Conservation (phyloP, 1,140 invertebrate genomes). For the Paracyclopina nana region DNA sequence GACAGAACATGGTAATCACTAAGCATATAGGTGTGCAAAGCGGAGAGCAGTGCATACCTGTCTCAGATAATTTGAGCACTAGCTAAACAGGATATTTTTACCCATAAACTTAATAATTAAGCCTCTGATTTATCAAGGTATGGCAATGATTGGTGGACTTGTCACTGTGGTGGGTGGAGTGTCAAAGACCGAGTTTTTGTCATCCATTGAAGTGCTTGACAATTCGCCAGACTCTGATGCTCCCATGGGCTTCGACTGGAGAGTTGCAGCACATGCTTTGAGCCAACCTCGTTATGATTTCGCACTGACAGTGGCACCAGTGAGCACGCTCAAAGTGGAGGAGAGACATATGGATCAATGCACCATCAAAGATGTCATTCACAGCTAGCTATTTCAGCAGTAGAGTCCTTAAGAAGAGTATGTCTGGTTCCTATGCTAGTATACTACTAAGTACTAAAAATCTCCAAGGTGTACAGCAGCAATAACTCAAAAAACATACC, state of each 20-base stretch:
- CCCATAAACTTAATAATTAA: not conserved
- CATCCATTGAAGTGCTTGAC: conserved; percentile 13
- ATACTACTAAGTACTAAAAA: too few relatives aligned
- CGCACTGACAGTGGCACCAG: not conserved
- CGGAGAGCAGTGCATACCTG: not conserved
- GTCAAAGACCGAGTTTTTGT: conserved; percentile 10
- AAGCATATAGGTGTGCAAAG: not conserved
- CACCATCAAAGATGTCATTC: too few relatives aligned
- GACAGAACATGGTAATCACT: conserved; percentile 11
- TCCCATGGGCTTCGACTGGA: not conserved
- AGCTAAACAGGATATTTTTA: too few relatives aligned
- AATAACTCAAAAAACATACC: too few relatives aligned
- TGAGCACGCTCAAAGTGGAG: not conserved
- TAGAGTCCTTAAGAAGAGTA: too few relatives aligned
- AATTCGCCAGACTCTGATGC: not conserved
- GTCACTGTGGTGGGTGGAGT: conserved; percentile 15
- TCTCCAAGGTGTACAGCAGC: too few relatives aligned
- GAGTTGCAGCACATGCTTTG: not conserved
- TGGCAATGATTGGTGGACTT: conserved; percentile 7
- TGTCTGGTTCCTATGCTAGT: too few relatives aligned
- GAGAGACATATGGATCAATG: not conserved
- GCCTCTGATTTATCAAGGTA: not conserved
- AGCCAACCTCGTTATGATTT: conserved; percentile 11
- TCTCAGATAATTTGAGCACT: not conserved
- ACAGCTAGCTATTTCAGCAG: too few relatives aligned